phyloP scores from a whole-genome alignment of 2,797 vertebrate species.

The Poecilia wingei region DNA sequence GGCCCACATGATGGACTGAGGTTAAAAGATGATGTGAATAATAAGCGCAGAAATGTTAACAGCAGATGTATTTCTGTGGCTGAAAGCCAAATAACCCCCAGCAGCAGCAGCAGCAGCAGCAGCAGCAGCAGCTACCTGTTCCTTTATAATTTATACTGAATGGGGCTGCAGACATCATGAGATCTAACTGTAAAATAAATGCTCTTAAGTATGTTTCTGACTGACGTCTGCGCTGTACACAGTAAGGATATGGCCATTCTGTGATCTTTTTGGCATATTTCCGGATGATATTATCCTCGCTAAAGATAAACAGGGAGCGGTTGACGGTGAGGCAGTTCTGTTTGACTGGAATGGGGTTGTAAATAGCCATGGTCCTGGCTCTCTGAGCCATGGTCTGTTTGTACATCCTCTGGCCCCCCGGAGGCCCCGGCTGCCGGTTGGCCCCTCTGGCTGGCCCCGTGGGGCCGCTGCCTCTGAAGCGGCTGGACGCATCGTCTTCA shows the following conservation, averaged over 20 bases:
- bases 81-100: not conserved
- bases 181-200: not conserved
- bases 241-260: constrained; percentile 98
- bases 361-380: constrained; percentile 96
- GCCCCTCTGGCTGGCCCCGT: constrained; percentile 82
- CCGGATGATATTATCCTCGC: constrained; percentile 96
- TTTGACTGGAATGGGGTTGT: constrained; percentile 97
- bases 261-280: constrained; percentile 99
- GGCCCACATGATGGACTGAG: not conserved
- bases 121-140: not conserved
- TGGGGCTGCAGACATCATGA: not conserved
- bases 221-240: not conserved
- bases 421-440: constrained; percentile 83
- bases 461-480: constrained; percentile 88
- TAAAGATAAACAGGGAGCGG: constrained; percentile 97
- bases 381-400: constrained; percentile 96
- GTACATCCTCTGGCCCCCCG: constrained; percentile 86
- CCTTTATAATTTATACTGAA: not conserved
- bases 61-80: not conserved
- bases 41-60: not conserved
- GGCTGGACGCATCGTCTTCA: constrained; percentile 89
- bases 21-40: not conserved
- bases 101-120: too few relatives aligned
- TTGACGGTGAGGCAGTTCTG: constrained; percentile 97
- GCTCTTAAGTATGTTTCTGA: not conserved